Base-by-base conservation (phyloP, 2,797 vertebrate species). In the Carapus acus region DNA sequence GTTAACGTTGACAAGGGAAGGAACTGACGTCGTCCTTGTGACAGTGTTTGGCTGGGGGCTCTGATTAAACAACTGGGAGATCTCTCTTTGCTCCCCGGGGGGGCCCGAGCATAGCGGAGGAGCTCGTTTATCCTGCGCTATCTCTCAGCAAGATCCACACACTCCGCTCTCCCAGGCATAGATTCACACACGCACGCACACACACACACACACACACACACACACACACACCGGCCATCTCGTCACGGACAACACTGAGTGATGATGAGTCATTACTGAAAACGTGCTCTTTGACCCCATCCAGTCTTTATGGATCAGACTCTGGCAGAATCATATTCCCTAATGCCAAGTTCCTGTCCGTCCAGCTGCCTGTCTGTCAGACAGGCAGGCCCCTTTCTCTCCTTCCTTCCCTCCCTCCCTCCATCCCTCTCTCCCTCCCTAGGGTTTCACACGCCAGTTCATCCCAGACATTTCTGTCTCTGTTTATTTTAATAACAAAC, bases 311-410 rank as follows among this genome's bases (percentile, higher is more conserved):
- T 83, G 77, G 77, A 83, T 85, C 74, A 77, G 66, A 81, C 81
- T 79, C 68, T 83, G 83, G 82, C 79, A 83, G 77, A 79, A 74
- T 78, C 74, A 74, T 83, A 79, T 83, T 85, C 81, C 82, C 83
- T 65, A 65, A 77, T 82, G 83, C 83, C 83, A 83, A 83, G 77
- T 83, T 83, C 62, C 73, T 72, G 78, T 83, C 84, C 72, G 66
- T 83, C 73, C 65, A 71, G 65, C 69, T 83, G 86, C 80, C 86
- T 89, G 76, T 89, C 88, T 89, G 87, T 89, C 88, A 86, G 82
- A 77, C 73, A 53, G 65, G 78, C 65, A 74, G 65, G 68, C 70
- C 78, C 74, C 62, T 74, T 58, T 76, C 24, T 47, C 71, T 70
- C 54, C 29, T 51, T 38, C 44, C 34, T 22, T 61, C 56, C 37